These are phyloP conservation scores for Latrodectus hesperus DNA, from an alignment of 2,888 invertebrate species.

Conservation along the genomic window DNA sequence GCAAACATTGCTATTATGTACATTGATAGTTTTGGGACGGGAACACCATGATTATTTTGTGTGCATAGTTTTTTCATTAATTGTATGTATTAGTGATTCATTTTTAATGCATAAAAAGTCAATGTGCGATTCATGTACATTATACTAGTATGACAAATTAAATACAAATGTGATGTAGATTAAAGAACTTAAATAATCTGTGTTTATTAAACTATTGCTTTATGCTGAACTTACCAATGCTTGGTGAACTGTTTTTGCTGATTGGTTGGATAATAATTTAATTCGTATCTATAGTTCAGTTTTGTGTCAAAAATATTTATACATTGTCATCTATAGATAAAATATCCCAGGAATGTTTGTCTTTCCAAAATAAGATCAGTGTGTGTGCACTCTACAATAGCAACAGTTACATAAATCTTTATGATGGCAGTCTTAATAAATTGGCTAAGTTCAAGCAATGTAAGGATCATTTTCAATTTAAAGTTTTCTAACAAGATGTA, in stretches of 20 bases:
- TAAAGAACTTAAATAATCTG: not conserved
- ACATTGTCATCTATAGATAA: not conserved
- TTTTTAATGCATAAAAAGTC: not conserved
- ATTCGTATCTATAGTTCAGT: too few relatives aligned
- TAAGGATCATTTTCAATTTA: conserved; percentile 22
- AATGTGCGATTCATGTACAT: conserved; percentile 1
- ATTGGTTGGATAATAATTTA: too few relatives aligned
- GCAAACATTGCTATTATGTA: conserved; percentile 50
- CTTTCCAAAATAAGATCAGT: conserved; percentile 29
- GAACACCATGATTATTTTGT: conserved; percentile 19
- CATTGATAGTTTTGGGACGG: conserved; percentile 27
- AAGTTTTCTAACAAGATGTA: not conserved
- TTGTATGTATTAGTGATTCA: not conserved
- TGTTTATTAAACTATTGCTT: too few relatives aligned
- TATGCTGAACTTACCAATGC: too few relatives aligned
- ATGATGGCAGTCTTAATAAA: conserved; percentile 9
- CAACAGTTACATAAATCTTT: conserved; percentile 31
- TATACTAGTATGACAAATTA: not conserved
- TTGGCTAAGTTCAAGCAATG: conserved; percentile 20
- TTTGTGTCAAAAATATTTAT: not conserved
- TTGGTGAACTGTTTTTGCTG: too few relatives aligned
- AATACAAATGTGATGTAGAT: not conserved
- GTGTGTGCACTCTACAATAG: not conserved
- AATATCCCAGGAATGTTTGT: conserved; percentile 40
- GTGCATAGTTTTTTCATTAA: conserved; percentile 8